Evolutionary conservation across 2,797 vertebrate genomes (phyloP).

Genomic region (Balearica regulorum): DNA sequence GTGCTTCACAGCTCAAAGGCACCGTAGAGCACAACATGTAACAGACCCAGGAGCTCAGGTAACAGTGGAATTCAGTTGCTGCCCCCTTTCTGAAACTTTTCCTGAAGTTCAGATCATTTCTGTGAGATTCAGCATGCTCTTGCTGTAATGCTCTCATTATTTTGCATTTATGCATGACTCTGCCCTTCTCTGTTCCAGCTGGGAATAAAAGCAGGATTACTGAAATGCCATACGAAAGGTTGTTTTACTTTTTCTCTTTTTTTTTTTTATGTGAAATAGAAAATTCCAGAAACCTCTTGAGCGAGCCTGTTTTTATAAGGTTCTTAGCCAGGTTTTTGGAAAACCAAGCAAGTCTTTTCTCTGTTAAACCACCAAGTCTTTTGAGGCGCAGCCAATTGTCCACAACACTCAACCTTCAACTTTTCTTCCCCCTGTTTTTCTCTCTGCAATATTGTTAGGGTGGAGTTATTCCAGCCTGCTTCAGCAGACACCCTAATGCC

Average conservation of each 20-base stretch:
- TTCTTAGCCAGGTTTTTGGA: background rate
- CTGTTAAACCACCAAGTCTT: background rate
- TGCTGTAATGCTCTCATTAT: background rate
- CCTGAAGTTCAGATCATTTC: background rate
- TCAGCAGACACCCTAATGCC: background rate
- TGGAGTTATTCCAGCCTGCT: background rate
- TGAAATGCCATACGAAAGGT: background rate
- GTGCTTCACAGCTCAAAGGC: background rate
- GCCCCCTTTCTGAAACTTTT: background rate
- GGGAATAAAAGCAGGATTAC: background rate
- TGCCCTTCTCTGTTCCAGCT: background rate
- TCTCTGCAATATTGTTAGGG: background rate
- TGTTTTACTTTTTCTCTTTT: background rate
- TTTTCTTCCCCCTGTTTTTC: background rate
- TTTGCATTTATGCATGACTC: background rate
- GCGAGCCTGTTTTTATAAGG: background rate
- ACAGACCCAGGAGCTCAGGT: background rate
- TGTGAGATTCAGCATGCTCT: background rate
- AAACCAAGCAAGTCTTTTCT: background rate
- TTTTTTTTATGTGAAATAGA: background rate
- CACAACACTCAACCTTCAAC: background rate
- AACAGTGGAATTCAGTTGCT: background rate
- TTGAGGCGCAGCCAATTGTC: background rate
- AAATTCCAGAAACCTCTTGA: background rate
- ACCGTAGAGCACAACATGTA: rapidly evolving